Base-by-base conservation (phyloP, 2,113 vertebrate genomes). In the Lepus europaeus region DNA sequence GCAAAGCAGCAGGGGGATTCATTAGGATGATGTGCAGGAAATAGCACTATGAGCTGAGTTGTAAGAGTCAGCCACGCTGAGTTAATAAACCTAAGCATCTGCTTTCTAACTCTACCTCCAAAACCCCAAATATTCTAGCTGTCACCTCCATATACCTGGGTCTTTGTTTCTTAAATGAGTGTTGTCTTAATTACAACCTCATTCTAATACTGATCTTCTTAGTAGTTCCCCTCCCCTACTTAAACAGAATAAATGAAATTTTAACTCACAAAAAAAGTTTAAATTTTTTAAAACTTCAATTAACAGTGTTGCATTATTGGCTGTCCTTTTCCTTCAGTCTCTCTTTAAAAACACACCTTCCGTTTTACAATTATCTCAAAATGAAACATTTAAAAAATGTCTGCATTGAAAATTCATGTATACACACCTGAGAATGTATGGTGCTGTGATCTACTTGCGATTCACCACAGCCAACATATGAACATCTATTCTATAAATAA, bases 381-480 rank as follows among this genome's bases (percentile, higher is more conserved):
- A 59, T 17, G n/a, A 66, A 16, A 16, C 2, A 1, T n/a, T 85
- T 61, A 61, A 79, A 90, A 56, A 85, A 39, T 45, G 59, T 59
- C 45, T 76, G 11, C 68, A 39, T 31, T 51, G 76, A 93, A 80
- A 51, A 66, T 20, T 88, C 88, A 59, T 78, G 7, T 2, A 78
- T 25, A 97, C 98, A 92, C 98, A 99, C 99, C 99, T 99, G 99
- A 53, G 99, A 99, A 98, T 99, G 99, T 89, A 99, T 98, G 5
- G 99, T 99, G 97, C 99, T 99, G 96, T 99, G 99, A 98, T 99
- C 99, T 16, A 99, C 98, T 31, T 99, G 99, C 70, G 99, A 99
- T 96, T 99, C 99, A 90, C 99, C 99, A 95, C 99, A 99, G 95
- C 99, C 99, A 95, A 99, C 99, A 29, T 99, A 99, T 0, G 99